Base-by-base conservation (phyloP, 2,888 invertebrate species). In the Chaetogeoica ovagalla region DNA sequence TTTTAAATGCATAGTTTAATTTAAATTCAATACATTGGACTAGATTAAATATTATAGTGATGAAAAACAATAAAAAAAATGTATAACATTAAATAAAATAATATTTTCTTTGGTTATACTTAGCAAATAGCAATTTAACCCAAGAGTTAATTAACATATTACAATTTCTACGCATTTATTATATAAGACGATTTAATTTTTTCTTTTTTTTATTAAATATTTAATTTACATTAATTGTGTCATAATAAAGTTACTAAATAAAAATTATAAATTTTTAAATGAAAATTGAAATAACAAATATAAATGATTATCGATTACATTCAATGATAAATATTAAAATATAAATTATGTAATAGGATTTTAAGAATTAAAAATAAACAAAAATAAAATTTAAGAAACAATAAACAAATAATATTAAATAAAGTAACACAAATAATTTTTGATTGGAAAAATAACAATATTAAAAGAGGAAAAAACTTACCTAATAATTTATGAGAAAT, bases 41-140 rank as follows among this genome's bases (percentile, higher is more conserved):
- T 75, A 75, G 75, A 75, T 66, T 59, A 59, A 23, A 19, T 75
- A 57, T 43, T 43, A 75, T 19, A 66, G 39, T 57, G 17, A 39
- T 21, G 30, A 69, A 21, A n/a, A 13, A 13, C 13, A 55, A 37
- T 55, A 66, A n/a, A 57, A 39, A 57, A 52, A 15, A 57, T n/a
- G 1, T 66, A 66, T 66, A 66, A 19, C 11, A 43, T 66, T 57
- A 19, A 66, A 63, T 39, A 55, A 71, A 60, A 11, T 65, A 65
- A 37, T 37, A 37, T 74, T 55, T 17, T 74, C 11, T 55, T 65
- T 74, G 37, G 74, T 63, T 39, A 21, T 39, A 65, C 11, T 39
- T 74, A 74, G 55, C 52, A 52, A 4, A 17, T 52, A 17, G 17
- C 17, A 73, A 52, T 21, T 63, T 52, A 63, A 63, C 55, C 63